A percentile compares a stretch with the other conserved stretches of the same genome.
Conservation (phyloP, 2,113 vertebrate genomes). For the Amia ocellicauda region DNA sequence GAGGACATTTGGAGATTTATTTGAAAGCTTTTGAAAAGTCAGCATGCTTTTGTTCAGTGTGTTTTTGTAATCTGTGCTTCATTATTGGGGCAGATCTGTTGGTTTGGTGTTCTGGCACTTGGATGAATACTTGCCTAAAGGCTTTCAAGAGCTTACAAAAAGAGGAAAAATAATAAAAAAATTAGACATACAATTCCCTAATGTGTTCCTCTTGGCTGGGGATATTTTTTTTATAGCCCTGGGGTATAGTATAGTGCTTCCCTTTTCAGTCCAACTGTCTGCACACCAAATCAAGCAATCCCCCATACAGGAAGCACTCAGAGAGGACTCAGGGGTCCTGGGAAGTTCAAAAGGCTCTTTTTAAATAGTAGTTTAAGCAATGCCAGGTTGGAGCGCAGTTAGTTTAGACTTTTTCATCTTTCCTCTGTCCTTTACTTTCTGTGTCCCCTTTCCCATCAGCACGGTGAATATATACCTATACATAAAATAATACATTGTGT, state of each 20-base stretch:
- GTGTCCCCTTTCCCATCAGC: too few relatives aligned
- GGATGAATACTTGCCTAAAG: not conserved
- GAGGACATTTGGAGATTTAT: too few relatives aligned
- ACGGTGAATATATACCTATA: too few relatives aligned
- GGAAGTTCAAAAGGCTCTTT: slow-evolving; percentile 8
- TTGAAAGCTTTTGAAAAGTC: too few relatives aligned
- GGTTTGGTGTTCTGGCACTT: slow-evolving; percentile 6
- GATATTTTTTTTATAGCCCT: slow-evolving; percentile 35
- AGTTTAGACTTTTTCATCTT: slow-evolving; percentile 14
- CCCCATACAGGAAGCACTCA: slow-evolving; percentile 28
- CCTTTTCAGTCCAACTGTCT: slow-evolving; percentile 43
- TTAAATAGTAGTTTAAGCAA: not conserved
- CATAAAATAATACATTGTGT: too few relatives aligned
- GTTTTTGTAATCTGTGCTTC: slow-evolving; percentile 6
- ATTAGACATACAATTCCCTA: slow-evolving; percentile 27
- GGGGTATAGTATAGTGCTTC: slow-evolving; percentile 39
- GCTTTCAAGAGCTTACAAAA: not conserved
- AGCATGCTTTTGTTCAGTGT: not conserved
- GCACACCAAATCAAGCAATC: slow-evolving; percentile 37
- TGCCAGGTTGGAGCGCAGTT: slow-evolving; percentile 5
- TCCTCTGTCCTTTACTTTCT: too few relatives aligned
- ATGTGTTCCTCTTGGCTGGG: slow-evolving; percentile 34
- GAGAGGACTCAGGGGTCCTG: slow-evolving; percentile 27
- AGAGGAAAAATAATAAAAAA: slow-evolving; percentile 1
- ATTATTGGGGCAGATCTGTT: not conserved